These are phyloP conservation scores for Tetraodon nigroviridis DNA, from an alignment of 2,113 vertebrate species.

Conservation along the genomic window DNA sequence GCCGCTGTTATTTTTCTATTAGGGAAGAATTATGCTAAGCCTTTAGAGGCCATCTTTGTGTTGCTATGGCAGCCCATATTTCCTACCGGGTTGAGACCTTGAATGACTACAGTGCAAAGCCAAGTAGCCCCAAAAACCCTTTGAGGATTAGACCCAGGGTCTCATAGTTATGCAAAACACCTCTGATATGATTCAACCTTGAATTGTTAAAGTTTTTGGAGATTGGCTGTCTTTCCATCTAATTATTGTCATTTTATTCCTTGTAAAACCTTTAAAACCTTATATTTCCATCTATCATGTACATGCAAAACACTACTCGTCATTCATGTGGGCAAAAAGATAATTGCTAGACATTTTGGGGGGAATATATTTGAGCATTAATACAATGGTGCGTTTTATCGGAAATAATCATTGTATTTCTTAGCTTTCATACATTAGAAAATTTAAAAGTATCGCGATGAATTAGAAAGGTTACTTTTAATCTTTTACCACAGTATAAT, in stretches of 20 bases:
- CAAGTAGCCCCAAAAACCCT: slow-evolving; percentile 84
- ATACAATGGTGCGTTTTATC: background rate
- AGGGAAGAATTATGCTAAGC: slow-evolving; percentile 95
- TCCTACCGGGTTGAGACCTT: slow-evolving; percentile 97
- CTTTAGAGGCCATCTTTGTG: slow-evolving; percentile 95
- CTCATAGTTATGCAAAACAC: slow-evolving; percentile 91
- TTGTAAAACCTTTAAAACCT: slow-evolving; percentile 55
- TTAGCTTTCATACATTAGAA: background rate
- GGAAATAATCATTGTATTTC: slow-evolving; percentile 8
- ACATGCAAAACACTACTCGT: slow-evolving; percentile 13
- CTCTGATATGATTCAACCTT: slow-evolving; percentile 75
- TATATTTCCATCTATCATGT: slow-evolving; percentile 20
- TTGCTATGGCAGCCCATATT: slow-evolving; percentile 97
- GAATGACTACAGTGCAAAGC: slow-evolving; percentile 96
- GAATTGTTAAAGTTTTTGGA: slow-evolving; percentile 75
- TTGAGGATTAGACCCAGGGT: slow-evolving; percentile 94
- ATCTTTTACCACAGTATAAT: background rate
- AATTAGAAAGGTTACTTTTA: background rate
- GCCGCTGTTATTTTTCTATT: slow-evolving; percentile 98
- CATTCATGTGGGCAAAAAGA: slow-evolving; percentile 7
- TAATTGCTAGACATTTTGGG: background rate
- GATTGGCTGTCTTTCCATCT: slow-evolving; percentile 66
- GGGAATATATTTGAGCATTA: background rate
- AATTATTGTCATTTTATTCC: slow-evolving; percentile 70
- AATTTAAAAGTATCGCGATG: background rate